Percentiles rank a stretch among this genome's conserved stretches.
These are phyloP conservation scores for Diarsia rubi DNA, from an alignment of 2,888 invertebrate genomes.

Conservation along the genomic window DNA sequence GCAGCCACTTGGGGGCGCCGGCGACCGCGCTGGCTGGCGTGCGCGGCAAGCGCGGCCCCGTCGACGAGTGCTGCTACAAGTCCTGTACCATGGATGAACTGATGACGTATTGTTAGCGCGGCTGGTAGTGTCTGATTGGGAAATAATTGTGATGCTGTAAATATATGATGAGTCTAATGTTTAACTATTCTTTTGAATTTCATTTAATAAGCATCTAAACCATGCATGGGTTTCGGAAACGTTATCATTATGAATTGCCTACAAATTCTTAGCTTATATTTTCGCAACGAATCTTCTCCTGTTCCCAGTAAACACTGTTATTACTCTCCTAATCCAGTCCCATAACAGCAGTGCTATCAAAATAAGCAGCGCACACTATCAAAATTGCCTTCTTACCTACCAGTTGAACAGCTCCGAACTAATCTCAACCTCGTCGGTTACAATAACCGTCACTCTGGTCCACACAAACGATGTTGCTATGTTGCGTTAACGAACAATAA, in stretches of 20 bases:
- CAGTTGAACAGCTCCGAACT: conserved; percentile 15
- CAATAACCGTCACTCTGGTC: conserved; percentile 21
- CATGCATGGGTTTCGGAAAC: neutral
- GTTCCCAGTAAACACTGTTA: neutral
- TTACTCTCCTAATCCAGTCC: neutral
- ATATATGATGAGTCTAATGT: conserved; percentile 19
- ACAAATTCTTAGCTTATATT: neutral
- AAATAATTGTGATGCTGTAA: conserved; percentile 23
- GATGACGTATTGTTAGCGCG: conserved; percentile 62
- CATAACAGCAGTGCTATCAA: conserved; percentile 1
- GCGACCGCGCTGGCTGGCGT: conserved; percentile 31
- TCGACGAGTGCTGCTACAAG: conserved; percentile 72
- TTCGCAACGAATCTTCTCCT: neutral
- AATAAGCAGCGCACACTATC: neutral
- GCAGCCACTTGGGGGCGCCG: conserved; percentile 28
- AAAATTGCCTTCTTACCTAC: conserved; percentile 1
- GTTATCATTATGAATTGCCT: neutral
- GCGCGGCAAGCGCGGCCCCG: conserved; percentile 64
- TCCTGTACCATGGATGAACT: conserved; percentile 68
- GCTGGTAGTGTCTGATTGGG: neutral
- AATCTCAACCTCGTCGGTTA: conserved; percentile 14
- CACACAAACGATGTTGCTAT: conserved; percentile 19
- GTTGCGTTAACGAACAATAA: conserved; percentile 8
- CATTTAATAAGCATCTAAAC: neutral
- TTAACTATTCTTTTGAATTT: neutral